These are phyloP conservation scores for Felis catus DNA, from an alignment of 2,113 vertebrate genomes.

Conservation along the genomic window F.catus_Fca126_mat1.0 CM031412.1:209134001-209134500, in stretches of 20 bases:
- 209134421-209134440: not conserved
- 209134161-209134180: not conserved
- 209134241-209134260: not conserved
- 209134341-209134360: not conserved
- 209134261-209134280: not conserved
- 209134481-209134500: not conserved
- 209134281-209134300: not conserved
- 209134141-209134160: not conserved
- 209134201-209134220: not conserved
- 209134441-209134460: not conserved
- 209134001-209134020: not conserved
- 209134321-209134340: not conserved
- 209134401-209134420: not conserved
- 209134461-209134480: not conserved
- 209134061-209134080: not conserved
- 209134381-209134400: not conserved
- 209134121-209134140: not conserved
- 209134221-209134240: conserved; percentile 15
- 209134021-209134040: not conserved
- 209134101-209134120: not conserved
- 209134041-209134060: not conserved
- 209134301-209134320: not conserved
- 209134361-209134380: not conserved
- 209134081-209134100: not conserved
- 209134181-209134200: not conserved